phyloP scores from a whole-genome alignment of 2,113 vertebrate genomes.

The Pterophyllum scalare region DNA sequence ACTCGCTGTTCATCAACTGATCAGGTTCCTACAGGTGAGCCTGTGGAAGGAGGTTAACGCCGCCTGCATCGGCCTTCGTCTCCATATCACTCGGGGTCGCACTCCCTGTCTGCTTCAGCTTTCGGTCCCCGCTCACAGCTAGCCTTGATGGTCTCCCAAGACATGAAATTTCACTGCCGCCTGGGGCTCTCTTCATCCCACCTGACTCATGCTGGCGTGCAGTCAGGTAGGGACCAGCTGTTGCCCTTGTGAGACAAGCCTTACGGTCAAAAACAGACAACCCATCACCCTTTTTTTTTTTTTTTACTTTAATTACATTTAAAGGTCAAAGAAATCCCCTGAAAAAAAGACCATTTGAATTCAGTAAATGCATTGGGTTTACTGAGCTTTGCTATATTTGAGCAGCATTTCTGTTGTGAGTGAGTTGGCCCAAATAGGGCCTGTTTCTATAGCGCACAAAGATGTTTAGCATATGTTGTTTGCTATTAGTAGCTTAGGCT shows the following conservation, averaged over 20 bases:
- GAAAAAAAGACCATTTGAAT: neutral
- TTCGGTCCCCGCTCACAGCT: neutral
- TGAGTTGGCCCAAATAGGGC: neutral
- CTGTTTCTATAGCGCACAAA: neutral
- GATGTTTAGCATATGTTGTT: neutral
- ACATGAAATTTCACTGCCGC: accelerated
- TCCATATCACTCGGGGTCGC: neutral
- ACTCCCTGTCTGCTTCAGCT: neutral
- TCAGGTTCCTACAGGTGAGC: neutral
- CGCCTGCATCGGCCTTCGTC: too few species aligned
- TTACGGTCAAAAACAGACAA: neutral
- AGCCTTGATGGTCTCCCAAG: neutral
- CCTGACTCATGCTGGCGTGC: neutral
- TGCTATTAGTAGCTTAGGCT: neutral
- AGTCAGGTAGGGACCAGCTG: neutral
- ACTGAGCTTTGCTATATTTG: neutral
- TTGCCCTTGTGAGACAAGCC: neutral
- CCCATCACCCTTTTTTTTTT: too few species aligned
- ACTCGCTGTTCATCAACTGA: neutral
- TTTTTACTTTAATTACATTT: too few species aligned
- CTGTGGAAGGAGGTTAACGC: neutral
- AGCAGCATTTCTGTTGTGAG: neutral
- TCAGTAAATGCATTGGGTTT: accelerated
- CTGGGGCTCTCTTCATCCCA: neutral
- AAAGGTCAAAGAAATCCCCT: too few species aligned